Conservation (phyloP, 2,797 vertebrate genomes). For the Ispidina picta region DNA sequence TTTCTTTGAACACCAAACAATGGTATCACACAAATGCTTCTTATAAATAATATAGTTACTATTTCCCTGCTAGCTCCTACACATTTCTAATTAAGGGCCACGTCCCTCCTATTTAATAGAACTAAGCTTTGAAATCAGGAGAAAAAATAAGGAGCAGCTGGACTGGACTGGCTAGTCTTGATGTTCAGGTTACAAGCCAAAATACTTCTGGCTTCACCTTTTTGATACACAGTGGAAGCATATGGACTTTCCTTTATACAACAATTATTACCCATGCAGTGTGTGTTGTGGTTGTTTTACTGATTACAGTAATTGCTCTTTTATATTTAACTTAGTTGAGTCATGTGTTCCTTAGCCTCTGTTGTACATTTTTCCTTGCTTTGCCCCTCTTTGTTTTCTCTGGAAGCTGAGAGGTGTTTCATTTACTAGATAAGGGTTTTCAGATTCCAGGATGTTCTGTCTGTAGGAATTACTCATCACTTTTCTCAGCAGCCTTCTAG, state of each 20-base stretch:
- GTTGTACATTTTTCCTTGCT: not conserved
- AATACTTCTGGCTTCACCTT: not conserved
- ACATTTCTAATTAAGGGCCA: not conserved
- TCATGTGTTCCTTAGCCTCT: not conserved
- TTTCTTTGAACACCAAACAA: constrained; percentile 20
- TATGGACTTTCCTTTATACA: not conserved
- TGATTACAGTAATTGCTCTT: not conserved
- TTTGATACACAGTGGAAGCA: not conserved
- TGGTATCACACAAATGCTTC: not conserved
- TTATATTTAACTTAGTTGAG: not conserved
- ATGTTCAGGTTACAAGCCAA: not conserved
- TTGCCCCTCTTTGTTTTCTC: not conserved
- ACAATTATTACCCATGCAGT: not conserved
- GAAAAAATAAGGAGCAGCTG: not conserved
- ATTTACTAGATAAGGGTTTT: not conserved
- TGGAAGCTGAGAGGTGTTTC: not conserved
- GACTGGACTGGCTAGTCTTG: not conserved
- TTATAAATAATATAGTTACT: not conserved
- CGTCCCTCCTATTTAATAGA: not conserved
- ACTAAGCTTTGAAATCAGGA: not conserved
- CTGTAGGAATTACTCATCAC: not conserved
- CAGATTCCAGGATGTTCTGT: not conserved
- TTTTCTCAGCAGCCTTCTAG: not conserved
- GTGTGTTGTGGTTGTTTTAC: not conserved
- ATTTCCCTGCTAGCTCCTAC: not conserved